These are phyloP conservation scores for Spheniscus mendiculus DNA, from an alignment of 2,113 vertebrate genomes.

Conservation along the genomic window DNA sequence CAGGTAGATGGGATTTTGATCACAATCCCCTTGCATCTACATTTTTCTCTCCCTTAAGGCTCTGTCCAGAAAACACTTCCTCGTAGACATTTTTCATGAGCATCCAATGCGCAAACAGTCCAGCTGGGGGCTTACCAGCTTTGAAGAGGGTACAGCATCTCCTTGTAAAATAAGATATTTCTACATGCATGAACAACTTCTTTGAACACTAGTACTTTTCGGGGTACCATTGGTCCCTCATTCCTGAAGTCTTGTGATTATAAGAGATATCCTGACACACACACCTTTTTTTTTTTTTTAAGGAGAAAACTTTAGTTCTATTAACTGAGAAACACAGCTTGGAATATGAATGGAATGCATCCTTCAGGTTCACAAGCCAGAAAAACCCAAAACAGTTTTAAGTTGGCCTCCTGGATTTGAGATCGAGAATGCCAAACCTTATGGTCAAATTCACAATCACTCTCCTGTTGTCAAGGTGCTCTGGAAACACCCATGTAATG, in stretches of 20 bases:
- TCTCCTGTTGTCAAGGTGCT: neutral
- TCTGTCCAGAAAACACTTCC: neutral
- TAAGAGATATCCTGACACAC: neutral
- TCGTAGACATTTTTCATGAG: neutral
- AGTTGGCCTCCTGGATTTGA: neutral
- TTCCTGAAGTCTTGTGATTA: neutral
- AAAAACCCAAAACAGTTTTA: neutral
- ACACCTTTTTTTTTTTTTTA: neutral
- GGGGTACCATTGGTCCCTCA: neutral
- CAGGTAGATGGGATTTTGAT: neutral
- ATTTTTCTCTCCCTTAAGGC: neutral
- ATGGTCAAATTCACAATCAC: neutral
- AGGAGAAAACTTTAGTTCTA: neutral
- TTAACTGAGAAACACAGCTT: neutral
- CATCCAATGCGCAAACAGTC: neutral
- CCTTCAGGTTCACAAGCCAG: neutral
- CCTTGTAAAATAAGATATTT: neutral
- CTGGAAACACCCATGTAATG: neutral
- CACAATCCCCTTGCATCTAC: neutral
- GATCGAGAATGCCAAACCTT: neutral
- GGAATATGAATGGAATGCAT: neutral
- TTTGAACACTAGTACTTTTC: neutral
- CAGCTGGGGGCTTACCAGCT: neutral
- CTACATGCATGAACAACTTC: fast-evolving
- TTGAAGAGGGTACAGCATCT: neutral